Evolutionary conservation across 2,797 vertebrate species (phyloP).

Genomic region (Sebastes minor): DNA sequence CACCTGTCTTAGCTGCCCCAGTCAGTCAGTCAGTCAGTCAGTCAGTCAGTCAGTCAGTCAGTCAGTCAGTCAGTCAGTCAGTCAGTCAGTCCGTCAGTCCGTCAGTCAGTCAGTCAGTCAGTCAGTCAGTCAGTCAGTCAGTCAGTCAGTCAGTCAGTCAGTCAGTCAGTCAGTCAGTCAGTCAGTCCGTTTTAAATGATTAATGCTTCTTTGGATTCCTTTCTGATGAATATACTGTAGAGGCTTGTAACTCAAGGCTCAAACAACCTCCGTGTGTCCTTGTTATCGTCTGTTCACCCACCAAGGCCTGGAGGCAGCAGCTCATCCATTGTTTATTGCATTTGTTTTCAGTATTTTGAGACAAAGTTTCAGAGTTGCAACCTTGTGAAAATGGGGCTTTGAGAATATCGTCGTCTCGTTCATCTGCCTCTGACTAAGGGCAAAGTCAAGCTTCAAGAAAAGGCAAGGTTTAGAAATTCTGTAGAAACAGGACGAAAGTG

Average conservation of each 20-base stretch:
- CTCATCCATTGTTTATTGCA: slow-evolving; percentile 42
- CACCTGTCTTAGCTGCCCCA: neutral
- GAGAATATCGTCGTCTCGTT: neutral
- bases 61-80: neutral
- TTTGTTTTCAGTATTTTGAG: slow-evolving; percentile 31
- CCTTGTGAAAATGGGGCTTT: slow-evolving; percentile 30
- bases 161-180: neutral
- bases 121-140: neutral
- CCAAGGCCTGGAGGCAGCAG: slow-evolving; percentile 40
- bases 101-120: neutral
- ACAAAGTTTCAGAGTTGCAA: slow-evolving; percentile 8
- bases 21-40: neutral
- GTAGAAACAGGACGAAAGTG: slow-evolving; percentile 1
- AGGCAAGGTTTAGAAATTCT: neutral
- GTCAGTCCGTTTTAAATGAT: slow-evolving; percentile 37
- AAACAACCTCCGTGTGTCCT: slow-evolving; percentile 45
- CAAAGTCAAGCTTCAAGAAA: slow-evolving; percentile 3
- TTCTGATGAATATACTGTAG: slow-evolving; percentile 20
- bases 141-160: neutral
- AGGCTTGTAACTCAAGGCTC: slow-evolving; percentile 54
- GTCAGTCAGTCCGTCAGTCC: neutral
- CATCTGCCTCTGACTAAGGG: neutral
- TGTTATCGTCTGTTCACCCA: slow-evolving; percentile 46
- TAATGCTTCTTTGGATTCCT: slow-evolving; percentile 34
- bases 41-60: neutral